These are phyloP conservation scores for Sesia apiformis DNA, from an alignment of 2,888 invertebrate genomes.

Conservation along the genomic window DNA sequence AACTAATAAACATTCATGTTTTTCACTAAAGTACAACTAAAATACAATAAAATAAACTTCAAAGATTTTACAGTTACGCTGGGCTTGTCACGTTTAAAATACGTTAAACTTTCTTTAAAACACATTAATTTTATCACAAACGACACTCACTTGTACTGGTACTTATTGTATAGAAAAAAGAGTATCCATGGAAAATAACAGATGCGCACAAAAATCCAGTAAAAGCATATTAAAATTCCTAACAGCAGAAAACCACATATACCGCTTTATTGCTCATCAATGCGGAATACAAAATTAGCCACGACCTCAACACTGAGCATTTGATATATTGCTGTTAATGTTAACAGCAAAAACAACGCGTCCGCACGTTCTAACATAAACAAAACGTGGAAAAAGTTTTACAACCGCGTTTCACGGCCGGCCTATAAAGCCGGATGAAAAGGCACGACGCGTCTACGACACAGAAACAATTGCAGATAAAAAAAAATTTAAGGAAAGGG, in stretches of 20 bases:
- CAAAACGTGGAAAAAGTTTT: slow-evolving; percentile 15
- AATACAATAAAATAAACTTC: too few species aligned
- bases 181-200: too few species aligned
- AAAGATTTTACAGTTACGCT: too few species aligned
- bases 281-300: not conserved
- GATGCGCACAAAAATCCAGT: too few species aligned
- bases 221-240: too few species aligned
- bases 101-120: too few species aligned
- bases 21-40: too few species aligned
- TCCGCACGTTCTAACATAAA: slow-evolving; percentile 8
- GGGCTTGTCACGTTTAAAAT: too few species aligned
- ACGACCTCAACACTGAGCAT: not conserved
- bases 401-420: slow-evolving; percentile 13
- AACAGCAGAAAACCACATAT: not conserved
- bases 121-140: too few species aligned
- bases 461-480: not conserved
- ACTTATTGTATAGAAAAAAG: too few species aligned
- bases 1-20: too few species aligned
- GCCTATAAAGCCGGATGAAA: not conserved
- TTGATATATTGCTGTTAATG: not conserved
- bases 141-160: too few species aligned
- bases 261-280: not conserved
- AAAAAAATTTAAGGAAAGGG: slow-evolving; percentile 16
- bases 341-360: not conserved
- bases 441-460: not conserved